Evolutionary conservation across 1,140 invertebrate genomes (phyloP).

Genomic region (Hyphantria cunea): DNA sequence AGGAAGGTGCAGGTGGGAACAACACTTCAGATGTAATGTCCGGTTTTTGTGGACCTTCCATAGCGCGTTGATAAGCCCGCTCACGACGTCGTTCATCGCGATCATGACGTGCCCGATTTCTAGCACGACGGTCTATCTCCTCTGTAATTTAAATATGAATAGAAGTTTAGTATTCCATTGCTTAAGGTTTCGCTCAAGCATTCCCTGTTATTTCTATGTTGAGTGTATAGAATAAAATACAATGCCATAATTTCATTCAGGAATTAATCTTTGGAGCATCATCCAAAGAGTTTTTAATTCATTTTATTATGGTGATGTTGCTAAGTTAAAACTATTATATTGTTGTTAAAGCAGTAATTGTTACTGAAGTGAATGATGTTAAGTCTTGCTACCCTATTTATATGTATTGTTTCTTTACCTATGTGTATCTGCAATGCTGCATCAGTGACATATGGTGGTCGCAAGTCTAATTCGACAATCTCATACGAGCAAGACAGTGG

Average conservation of each 20-base stretch:
- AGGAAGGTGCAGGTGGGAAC: constrained; percentile 55
- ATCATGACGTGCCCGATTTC: constrained; percentile 54
- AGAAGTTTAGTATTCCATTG: too few species aligned
- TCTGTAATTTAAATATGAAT: constrained; percentile 40
- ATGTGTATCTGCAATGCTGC: constrained; percentile 81
- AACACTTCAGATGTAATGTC: constrained; percentile 60
- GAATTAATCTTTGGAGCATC: too few species aligned
- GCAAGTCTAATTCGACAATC: constrained; percentile 92
- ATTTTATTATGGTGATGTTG: too few species aligned
- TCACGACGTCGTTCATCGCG: constrained; percentile 68
- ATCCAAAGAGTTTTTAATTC: too few species aligned
- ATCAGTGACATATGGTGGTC: constrained; percentile 86
- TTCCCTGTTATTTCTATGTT: not conserved
- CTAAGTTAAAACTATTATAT: too few species aligned
- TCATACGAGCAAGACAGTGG: constrained; percentile 95
- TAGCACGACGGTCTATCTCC: constrained; percentile 63
- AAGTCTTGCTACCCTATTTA: too few species aligned
- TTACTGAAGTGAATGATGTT: too few species aligned
- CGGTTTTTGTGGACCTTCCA: constrained; percentile 63
- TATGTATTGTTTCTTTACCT: too few species aligned
- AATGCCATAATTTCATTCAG: too few species aligned
- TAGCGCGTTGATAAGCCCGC: constrained; percentile 54
- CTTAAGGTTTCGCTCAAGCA: too few species aligned
- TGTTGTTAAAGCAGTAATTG: too few species aligned
- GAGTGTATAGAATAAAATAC: not conserved